Base-by-base conservation (phyloP, 92 coral and sea anemone genomes). In the Epizoanthus rinbou region DNA sequence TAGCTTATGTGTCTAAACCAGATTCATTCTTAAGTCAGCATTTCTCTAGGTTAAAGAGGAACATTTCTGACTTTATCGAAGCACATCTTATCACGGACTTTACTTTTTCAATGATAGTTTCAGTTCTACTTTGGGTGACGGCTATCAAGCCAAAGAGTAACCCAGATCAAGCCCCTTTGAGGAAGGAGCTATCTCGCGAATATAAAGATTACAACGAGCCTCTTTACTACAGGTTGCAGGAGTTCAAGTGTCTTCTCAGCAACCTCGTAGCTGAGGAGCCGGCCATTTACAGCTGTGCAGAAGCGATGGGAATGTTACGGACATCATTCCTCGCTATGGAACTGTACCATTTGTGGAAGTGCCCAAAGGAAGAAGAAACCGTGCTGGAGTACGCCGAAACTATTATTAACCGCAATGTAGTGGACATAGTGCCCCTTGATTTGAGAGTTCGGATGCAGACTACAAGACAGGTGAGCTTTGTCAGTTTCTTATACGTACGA, bases 131-230 rank as follows among this genome's bases (percentile, higher is more conserved):
- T 10, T 3, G n/a, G 69, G 17, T 64, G 35, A 64, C 4, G 69
- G 4, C 17, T 15, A 13, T 64, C 5, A 28, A 9, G 31, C 37
- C 35, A 15, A 63, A 68, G 73, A 68, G 73, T 68, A 53, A 68
- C 11, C n/a, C 74, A 17, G 24, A 15, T 33, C 35, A 5, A 22
- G 11, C 21, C 7, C 37, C 69, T 33, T 23, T 64, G 17, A 24
- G 69, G 43, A 69, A 69, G 41, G 74, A 35, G 19, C 19, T 11
- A 4, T 69, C 74, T 11, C 39, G 74, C 18, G 74, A 69, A 50
- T 14, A 16, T 33, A 24, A 35, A 8, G 74, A 69, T 50, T 69
- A 69, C 56, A 69, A 41, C 13, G 54, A 69, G 39, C 74, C 74
- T 14, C 74, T 69, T 4, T 41, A 69, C 24, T 39, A 39, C 19